Conservation (phyloP, 2,113 vertebrate species). For the Eurystomus gularis region DNA sequence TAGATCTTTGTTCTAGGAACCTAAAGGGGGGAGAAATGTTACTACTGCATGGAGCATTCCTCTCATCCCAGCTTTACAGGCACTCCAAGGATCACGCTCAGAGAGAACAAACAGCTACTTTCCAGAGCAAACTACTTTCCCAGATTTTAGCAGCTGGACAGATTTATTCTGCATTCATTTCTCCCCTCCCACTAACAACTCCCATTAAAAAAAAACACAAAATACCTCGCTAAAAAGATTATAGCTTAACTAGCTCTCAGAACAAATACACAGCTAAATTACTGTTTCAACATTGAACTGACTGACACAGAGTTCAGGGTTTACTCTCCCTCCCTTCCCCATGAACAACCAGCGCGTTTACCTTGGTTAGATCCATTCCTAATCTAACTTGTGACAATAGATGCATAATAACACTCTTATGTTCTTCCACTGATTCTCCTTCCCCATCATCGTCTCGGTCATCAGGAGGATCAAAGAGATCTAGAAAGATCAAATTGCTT, state of each 20-base stretch:
- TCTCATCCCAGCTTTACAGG: background rate
- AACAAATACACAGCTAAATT: background rate
- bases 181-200: background rate
- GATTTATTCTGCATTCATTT: background rate
- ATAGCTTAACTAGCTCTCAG: background rate
- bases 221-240: background rate
- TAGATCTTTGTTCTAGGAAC: background rate
- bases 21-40: background rate
- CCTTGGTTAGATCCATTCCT: constrained; percentile 99
- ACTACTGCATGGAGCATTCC: background rate
- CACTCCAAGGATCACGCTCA: background rate
- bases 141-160: background rate
- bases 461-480: constrained; percentile 91
- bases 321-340: background rate
- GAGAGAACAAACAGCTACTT: background rate
- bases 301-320: background rate
- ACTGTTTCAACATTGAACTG: background rate
- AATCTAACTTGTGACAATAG: constrained; percentile 95
- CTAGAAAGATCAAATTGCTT: constrained; percentile 65
- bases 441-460: constrained; percentile 92
- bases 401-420: constrained; percentile 99
- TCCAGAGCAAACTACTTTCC: background rate
- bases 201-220: background rate
- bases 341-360: constrained; percentile 29
- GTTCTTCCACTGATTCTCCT: constrained; percentile 96